A percentile compares a stretch with the other conserved stretches of the same genome.
These are phyloP conservation scores for Sclerodermus sp. DNA, from an alignment of 2,888 invertebrate genomes.

Conservation along the genomic window DNA sequence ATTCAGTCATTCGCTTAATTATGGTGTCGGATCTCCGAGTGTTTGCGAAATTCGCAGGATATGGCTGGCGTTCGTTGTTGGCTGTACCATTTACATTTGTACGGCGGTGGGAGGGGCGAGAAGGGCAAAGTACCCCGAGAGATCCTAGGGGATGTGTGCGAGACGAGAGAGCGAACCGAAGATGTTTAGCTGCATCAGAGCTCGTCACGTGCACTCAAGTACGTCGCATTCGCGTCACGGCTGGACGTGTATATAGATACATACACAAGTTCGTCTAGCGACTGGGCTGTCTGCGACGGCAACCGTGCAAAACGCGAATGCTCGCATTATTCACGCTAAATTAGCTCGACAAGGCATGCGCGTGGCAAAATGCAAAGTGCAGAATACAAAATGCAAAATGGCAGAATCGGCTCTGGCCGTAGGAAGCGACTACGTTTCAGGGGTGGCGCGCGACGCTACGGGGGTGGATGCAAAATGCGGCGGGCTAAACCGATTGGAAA, in stretches of 20 bases:
- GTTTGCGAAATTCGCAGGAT: too few relatives aligned
- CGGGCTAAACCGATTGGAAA: slow-evolving; percentile 44
- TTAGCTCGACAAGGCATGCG: slow-evolving; percentile 36
- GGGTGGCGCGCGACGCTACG: not conserved
- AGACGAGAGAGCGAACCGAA: slow-evolving; percentile 8
- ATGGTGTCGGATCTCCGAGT: too few relatives aligned
- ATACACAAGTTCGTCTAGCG: too few relatives aligned
- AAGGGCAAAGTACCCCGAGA: too few relatives aligned
- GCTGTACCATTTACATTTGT: too few relatives aligned
- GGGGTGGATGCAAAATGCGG: slow-evolving; percentile 1
- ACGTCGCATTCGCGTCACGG: not conserved
- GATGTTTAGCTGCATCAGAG: slow-evolving; percentile 9
- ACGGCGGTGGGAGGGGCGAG: too few relatives aligned
- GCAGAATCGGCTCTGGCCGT: slow-evolving; percentile 12
- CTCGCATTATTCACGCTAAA: slow-evolving; percentile 50
- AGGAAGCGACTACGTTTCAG: not conserved
- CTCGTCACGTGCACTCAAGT: slow-evolving; percentile 9
- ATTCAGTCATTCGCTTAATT: too few relatives aligned
- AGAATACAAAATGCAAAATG: slow-evolving; percentile 42
- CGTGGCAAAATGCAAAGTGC: slow-evolving; percentile 43
- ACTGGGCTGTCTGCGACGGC: slow-evolving; percentile 5
- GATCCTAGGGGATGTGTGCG: too few relatives aligned
- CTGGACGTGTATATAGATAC: too few relatives aligned
- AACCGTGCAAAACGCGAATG: slow-evolving; percentile 33
- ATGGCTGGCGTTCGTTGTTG: too few relatives aligned